phyloP scores from a whole-genome alignment of 2,113 vertebrate genomes.

The Rhagologus leucostigma region DNA sequence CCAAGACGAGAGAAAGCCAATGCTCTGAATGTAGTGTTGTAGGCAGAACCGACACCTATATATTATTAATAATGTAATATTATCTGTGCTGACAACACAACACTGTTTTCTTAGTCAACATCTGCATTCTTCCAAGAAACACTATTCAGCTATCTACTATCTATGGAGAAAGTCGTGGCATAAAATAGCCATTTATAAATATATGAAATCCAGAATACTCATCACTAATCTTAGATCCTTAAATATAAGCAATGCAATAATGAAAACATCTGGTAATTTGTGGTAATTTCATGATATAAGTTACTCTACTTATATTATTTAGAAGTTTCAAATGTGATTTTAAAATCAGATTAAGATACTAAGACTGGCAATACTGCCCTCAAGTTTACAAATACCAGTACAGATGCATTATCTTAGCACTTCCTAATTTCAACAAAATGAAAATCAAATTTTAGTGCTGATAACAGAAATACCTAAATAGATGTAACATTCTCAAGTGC shows the following conservation, averaged over 20 bases:
- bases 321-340: neutral
- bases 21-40: neutral
- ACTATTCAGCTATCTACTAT: neutral
- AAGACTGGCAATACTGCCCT: neutral
- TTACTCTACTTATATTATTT: neutral
- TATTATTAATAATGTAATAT: neutral
- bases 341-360: neutral
- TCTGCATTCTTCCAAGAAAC: neutral
- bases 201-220: neutral
- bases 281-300: neutral
- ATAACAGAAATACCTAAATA: neutral
- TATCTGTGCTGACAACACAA: neutral
- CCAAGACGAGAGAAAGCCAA: neutral
- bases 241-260: neutral
- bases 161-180: neutral
- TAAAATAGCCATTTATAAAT: neutral
- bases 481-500: neutral
- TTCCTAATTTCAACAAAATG: neutral
- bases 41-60: neutral
- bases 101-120: neutral
- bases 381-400: neutral
- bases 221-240: neutral
- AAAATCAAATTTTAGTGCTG: neutral
- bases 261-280: neutral
- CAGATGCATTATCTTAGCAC: neutral